Percentiles rank a stretch among this genome's conserved stretches.
These are phyloP conservation scores for Clarias laeviceps DNA, from an alignment of 2,797 vertebrate species.

Conservation along the genomic window DNA sequence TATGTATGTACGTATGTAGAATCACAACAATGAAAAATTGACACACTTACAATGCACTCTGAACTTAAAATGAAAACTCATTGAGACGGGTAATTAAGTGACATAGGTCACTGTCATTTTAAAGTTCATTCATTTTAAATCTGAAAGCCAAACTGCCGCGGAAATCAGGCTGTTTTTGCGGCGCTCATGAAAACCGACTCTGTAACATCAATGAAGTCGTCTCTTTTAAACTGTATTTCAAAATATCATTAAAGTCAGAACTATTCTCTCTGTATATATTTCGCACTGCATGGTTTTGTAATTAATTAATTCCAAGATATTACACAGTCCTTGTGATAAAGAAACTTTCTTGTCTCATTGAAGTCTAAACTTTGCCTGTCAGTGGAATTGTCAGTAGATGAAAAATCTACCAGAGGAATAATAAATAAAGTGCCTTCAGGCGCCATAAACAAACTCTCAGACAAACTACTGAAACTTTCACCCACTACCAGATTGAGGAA, in stretches of 20 bases:
- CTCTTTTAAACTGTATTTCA: not conserved
- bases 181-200: not conserved
- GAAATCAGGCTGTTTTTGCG: not conserved
- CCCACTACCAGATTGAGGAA: constrained; percentile 13
- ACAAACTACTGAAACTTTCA: constrained; percentile 37
- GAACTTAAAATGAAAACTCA: not conserved
- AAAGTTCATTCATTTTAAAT: not conserved
- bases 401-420: constrained; percentile 26
- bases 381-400: not conserved
- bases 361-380: constrained; percentile 3
- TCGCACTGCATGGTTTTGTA: not conserved
- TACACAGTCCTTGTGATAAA: not conserved
- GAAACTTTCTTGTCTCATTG: not conserved
- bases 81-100: not conserved
- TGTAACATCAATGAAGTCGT: not conserved
- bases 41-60: not conserved
- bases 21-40: not conserved
- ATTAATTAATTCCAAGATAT: not conserved
- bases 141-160: not conserved
- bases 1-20: not conserved
- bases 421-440: constrained; percentile 34
- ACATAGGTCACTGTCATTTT: not conserved
- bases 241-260: not conserved
- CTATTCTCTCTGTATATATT: not conserved
- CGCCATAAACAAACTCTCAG: constrained; percentile 37